These are phyloP conservation scores for Venusia cambrica DNA, from an alignment of 2,888 invertebrate genomes.

Conservation along the genomic window DNA sequence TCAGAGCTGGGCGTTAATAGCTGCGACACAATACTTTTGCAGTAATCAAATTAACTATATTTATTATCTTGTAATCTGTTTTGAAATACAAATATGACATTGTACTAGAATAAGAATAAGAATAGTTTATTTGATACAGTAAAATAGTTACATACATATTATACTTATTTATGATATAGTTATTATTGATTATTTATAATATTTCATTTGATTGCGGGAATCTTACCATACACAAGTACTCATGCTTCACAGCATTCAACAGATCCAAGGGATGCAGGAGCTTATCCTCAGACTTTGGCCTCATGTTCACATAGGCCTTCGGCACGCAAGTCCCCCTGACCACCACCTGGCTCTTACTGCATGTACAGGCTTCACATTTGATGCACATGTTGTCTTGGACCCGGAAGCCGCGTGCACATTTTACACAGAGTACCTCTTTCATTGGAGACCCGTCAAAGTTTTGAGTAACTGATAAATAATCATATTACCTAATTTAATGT, in stretches of 20 bases:
- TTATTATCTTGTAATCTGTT: too few species aligned
- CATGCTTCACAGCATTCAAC: constrained; percentile 57
- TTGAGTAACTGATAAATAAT: constrained; percentile 56
- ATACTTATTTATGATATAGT: too few species aligned
- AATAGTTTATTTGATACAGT: too few species aligned
- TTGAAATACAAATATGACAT: too few species aligned
- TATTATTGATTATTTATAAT: too few species aligned
- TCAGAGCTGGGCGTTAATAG: too few species aligned
- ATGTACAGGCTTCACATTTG: constrained; percentile 55
- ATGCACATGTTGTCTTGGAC: constrained; percentile 49
- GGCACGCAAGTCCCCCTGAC: constrained; percentile 56
- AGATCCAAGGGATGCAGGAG: constrained; percentile 49
- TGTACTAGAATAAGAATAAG: too few species aligned
- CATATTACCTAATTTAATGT: neutral
- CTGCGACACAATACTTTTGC: too few species aligned
- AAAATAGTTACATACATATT: too few species aligned
- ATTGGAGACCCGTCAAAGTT: constrained; percentile 63
- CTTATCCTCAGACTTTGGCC: constrained; percentile 58
- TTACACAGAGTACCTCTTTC: constrained; percentile 67
- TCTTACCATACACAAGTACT: constrained; percentile 67
- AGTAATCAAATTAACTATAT: too few species aligned
- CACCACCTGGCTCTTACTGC: constrained; percentile 47
- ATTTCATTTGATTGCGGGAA: too few species aligned
- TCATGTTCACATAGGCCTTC: constrained; percentile 47
- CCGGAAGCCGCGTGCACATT: constrained; percentile 60